These are phyloP conservation scores for Melanophora roralis DNA, from an alignment of 2,888 invertebrate species.

Conservation along the genomic window DNA sequence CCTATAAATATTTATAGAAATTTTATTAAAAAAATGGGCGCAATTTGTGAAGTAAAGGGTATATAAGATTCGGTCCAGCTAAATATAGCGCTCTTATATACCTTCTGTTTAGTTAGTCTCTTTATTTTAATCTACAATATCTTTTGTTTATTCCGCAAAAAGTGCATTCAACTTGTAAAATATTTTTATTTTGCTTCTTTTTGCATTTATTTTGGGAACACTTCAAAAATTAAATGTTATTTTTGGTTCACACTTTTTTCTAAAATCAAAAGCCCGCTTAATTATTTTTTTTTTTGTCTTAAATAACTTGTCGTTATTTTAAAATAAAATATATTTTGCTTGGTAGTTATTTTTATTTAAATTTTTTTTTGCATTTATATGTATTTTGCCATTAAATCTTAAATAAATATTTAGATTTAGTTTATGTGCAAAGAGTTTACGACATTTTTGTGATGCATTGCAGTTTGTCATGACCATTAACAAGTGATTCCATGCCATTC, in stretches of 20 bases:
- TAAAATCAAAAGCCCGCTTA: constrained; percentile 22
- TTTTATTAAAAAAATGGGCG: too few species aligned
- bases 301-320: too few species aligned
- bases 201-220: not conserved
- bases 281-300: constrained; percentile 49
- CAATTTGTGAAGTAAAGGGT: too few species aligned
- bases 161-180: not conserved
- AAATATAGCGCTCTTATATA: too few species aligned
- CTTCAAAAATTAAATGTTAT: constrained; percentile 13
- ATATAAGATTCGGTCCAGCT: too few species aligned
- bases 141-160: not conserved
- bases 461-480: too few species aligned
- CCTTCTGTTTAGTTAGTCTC: too few species aligned
- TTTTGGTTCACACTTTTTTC: constrained; percentile 32
- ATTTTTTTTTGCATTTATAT: not conserved
- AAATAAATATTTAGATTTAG: constrained; percentile 43
- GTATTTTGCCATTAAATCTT: constrained; percentile 15
- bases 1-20: too few species aligned
- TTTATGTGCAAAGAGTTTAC: not conserved
- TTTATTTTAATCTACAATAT: too few species aligned
- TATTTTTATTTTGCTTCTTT: not conserved
- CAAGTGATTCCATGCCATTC: not conserved
- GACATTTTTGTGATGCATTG: too few species aligned
- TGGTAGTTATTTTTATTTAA: too few species aligned
- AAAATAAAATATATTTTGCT: too few species aligned